Evolutionary conservation across 2,888 invertebrate genomes (phyloP).

Genomic region (Pachycephus smyrnensis): DNA sequence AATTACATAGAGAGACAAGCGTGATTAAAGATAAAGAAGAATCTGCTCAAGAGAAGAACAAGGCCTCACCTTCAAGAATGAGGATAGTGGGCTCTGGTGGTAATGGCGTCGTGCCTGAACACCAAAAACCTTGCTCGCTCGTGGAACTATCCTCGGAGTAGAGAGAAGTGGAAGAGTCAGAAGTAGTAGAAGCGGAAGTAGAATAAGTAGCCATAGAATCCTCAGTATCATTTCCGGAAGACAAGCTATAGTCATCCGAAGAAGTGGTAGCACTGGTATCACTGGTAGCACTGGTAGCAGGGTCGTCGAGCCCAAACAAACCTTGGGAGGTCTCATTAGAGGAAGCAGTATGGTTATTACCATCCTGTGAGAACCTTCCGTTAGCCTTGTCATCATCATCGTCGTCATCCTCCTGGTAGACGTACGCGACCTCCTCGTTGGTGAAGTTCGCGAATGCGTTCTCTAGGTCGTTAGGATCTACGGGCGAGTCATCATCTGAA

Average conservation of each 20-base stretch:
- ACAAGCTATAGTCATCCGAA: constrained; percentile 22
- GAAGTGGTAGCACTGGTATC: too few relatives aligned
- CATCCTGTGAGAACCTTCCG: background rate
- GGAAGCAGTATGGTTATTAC: background rate
- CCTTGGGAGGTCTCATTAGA: constrained; percentile 32
- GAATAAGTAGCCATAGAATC: constrained; percentile 21
- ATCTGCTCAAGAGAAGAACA: constrained; percentile 11
- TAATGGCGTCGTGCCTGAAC: constrained; percentile 68
- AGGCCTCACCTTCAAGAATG: constrained; percentile 84
- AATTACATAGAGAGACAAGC: constrained; percentile 15
- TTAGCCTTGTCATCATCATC: background rate
- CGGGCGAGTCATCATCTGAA: constrained; percentile 26
- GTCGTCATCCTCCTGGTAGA: background rate
- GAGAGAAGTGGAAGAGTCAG: constrained; percentile 33
- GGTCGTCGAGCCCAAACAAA: constrained; percentile 30
- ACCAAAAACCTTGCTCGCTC: constrained; percentile 52
- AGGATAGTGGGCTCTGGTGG: constrained; percentile 80
- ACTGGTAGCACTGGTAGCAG: constrained; percentile 26
- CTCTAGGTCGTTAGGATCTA: background rate
- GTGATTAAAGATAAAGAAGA: constrained; percentile 17
- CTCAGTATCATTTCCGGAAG: constrained; percentile 22
- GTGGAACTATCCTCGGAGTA: constrained; percentile 44
- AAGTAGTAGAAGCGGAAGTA: background rate
- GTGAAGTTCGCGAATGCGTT: background rate
- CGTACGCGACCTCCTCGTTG: background rate